A percentile compares a stretch with the other conserved stretches of the same genome.
Conservation (phyloP, 2,797 vertebrate genomes). For the Muraenolepis orangiensis region DNA sequence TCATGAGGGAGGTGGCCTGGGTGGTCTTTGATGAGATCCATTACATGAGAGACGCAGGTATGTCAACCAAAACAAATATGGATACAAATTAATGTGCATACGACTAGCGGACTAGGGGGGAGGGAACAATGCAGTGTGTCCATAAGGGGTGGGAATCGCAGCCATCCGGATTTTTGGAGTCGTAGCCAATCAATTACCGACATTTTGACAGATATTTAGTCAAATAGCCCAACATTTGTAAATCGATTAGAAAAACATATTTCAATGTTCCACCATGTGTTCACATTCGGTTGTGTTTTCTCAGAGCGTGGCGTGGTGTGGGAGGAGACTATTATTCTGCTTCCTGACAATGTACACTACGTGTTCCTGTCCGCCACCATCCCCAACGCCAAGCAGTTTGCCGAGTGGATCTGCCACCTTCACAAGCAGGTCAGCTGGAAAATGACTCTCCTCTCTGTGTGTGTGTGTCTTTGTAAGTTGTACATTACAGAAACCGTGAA, state of each 20-base stretch:
- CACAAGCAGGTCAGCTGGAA: constrained; percentile 85
- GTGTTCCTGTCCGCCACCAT: constrained; percentile 98
- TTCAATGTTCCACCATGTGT: neutral
- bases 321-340: constrained; percentile 99
- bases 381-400: constrained; percentile 96
- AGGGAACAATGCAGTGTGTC: neutral
- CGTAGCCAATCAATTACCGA: too few relatives aligned
- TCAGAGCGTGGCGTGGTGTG: constrained; percentile 97
- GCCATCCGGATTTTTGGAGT: too few relatives aligned
- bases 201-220: too few relatives aligned
- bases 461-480: neutral
- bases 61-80: constrained; percentile 13
- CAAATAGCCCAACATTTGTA: too few relatives aligned
- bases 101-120: too few relatives aligned
- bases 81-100: too few relatives aligned
- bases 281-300: neutral
- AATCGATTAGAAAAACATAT: too few relatives aligned
- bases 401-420: constrained; percentile 98
- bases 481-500: neutral
- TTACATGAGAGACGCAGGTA: constrained; percentile 96
- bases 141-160: too few relatives aligned
- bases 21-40: constrained; percentile 99
- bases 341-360: constrained; percentile 97
- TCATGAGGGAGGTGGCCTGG: constrained; percentile 98
- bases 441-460: neutral